Evolutionary conservation across 2,888 invertebrate genomes (phyloP), one percentile per base, ranked within the genome.

Genomic region (Agrotis ipsilon): DNA sequence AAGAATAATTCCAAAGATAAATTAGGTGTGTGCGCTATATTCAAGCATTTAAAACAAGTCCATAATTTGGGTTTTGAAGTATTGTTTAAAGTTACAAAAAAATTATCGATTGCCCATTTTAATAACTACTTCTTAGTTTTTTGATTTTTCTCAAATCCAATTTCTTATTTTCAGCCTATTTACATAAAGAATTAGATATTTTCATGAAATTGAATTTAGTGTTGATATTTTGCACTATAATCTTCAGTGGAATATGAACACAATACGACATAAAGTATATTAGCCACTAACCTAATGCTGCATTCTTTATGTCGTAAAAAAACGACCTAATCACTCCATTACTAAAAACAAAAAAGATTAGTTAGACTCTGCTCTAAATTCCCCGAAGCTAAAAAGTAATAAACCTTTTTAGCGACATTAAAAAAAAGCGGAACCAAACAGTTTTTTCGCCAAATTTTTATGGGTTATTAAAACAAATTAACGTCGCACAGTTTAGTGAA

Each of bases 401-500:
- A 91, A 89, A 91, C 87, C 89, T 84, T 88, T 90, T 91, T 88
- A 92, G 92, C 90, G 92, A 91, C 90, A 89, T 84, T 78, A 75
- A 83, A 86, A 88, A 89, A 88, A 91, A 92, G 92, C 93, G 93
- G 93, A 93, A 93, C 93, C 82, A 84, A 87, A 83, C 70, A 27
- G 72, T 64, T 91, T 93, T 93, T 92, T 92, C 89, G 92, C 90
- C 88, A 90, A 94, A 92, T 88, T 90, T 92, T 93, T 93, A 94
- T 91, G 91, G 92, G 88, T 92, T 94, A 95, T 95, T 94, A 94
- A 94, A 94, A 92, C 95, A 94, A 95, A 95, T 95, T 94, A 94
- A 89, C 79, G 89, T 84, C 68, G 79, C 71, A 80, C 73, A 64
- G 67, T 66, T 78, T 69, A 59, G 74, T 32, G 1, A 21, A 21